Evolutionary conservation across 2,888 invertebrate species (phyloP), one percentile per base, ranked within the genome.

Genomic region (Crossocerus cetratus): DNA sequence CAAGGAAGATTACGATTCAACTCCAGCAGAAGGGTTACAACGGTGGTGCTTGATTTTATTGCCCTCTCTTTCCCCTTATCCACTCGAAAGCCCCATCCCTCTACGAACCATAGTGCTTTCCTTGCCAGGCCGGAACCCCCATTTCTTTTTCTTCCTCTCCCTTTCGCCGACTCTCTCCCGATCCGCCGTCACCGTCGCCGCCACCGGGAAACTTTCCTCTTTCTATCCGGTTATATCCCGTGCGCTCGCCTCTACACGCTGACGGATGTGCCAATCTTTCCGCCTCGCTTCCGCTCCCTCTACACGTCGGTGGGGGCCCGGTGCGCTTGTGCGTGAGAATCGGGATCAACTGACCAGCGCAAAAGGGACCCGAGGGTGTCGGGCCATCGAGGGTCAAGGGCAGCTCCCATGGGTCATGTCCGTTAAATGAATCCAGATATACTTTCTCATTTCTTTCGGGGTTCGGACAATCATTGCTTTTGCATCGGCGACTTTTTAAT

Each of bases 41-140:
- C 84, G 86, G 82, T 81, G 80, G 74, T 82, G 84, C 84, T 85
- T 87, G 86, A 88, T 88, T 87, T 88, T 88, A 88, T 88, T 87
- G 85, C 85, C 83, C 83, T 81, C 83, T 78, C 80, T 70, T 72
- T 69, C 67, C 77, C 59, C 64, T 69, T 61, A 65, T 69, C 73
- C 69, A 63, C 64, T 78, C 62, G 61, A 71, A 21, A 45, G 67
- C 43, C 45, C 8, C 32, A 5, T 32, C 64, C 58, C 21, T 72
- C 32, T 11, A 4, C 32, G 8, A 32, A 32, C 55, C 49, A 61
- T 61, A 23, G 20, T 69, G 71, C 77, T 67, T 65, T 80, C 68
- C 68, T 66, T 43, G 44, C 32, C 23, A 68, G 61, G 72, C 65
- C 65, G 64, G 57, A 69, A 74, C 76, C 69, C 77, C 73, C 72